phyloP scores from a whole-genome alignment of 2,113 vertebrate genomes.

The Myxocyprinus asiaticus region DNA sequence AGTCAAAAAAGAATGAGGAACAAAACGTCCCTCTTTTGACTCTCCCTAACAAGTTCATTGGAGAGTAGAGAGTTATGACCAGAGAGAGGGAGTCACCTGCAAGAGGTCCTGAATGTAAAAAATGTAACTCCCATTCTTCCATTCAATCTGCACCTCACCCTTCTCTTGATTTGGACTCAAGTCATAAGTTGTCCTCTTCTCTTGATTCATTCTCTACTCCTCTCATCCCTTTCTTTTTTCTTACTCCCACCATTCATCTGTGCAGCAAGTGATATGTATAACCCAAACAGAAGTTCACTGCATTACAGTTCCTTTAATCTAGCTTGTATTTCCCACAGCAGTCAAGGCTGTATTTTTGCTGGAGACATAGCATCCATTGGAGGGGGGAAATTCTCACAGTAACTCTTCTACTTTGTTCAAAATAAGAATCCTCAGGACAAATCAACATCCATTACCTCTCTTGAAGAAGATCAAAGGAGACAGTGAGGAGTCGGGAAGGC shows the following conservation, averaged over 20 bases:
- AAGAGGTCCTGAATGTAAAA: conserved; percentile 33
- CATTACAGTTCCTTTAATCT: background rate
- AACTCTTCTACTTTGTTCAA: conserved; percentile 36
- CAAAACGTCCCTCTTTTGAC: too few species aligned
- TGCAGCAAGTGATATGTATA: conserved; percentile 10
- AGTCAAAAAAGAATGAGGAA: too few species aligned
- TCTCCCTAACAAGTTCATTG: too few species aligned
- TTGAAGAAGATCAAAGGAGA: conserved; percentile 27
- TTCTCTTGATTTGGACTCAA: background rate
- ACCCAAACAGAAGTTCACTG: conserved; percentile 7
- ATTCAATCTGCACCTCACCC: conserved; percentile 32
- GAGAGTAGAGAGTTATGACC: conserved; percentile 15
- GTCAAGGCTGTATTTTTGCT: conserved; percentile 43
- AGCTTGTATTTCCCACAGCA: conserved; percentile 26
- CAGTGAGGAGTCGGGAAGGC: background rate
- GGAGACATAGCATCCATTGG: conserved; percentile 23
- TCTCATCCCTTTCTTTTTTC: conserved; percentile 30
- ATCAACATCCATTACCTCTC: background rate
- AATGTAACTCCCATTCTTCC: conserved; percentile 30
- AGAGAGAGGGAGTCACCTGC: conserved; percentile 36
- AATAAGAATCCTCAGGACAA: conserved; percentile 10
- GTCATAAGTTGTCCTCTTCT: too few species aligned
- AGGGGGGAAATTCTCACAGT: conserved; percentile 12
- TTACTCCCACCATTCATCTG: conserved; percentile 27
- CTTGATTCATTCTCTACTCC: background rate